These are phyloP conservation scores for Odontamblyopus lacepedii DNA, from an alignment of 2,797 vertebrate genomes.

Conservation along the genomic window DNA sequence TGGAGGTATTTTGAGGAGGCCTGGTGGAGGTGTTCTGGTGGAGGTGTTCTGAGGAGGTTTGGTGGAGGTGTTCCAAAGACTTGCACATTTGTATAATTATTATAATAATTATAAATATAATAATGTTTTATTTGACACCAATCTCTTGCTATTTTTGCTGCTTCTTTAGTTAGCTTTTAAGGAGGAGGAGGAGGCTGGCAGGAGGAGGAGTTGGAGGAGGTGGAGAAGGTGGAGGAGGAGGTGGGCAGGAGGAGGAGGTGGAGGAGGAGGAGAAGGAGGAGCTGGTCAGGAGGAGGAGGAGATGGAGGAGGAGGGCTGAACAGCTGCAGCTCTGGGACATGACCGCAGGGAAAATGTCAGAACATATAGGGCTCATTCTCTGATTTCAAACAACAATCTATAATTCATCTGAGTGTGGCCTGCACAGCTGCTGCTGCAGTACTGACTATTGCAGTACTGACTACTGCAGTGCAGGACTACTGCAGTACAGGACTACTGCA, in stretches of 20 bases:
- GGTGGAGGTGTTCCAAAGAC: no score
- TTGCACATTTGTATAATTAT: no score
- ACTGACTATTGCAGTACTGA: no score
- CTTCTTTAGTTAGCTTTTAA: no score
- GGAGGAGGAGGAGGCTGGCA: not conserved
- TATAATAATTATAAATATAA: no score
- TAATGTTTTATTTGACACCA: no score
- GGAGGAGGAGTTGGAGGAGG: not conserved
- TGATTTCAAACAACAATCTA: constrained; percentile 38
- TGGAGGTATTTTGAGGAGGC: not conserved
- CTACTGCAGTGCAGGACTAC: no score
- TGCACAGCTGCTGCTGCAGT: no score
- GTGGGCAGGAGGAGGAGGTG: constrained; percentile 10
- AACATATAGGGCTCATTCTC: constrained; percentile 51
- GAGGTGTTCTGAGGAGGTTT: not conserved
- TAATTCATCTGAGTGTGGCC: constrained; percentile 39
- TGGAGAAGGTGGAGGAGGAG: no score
- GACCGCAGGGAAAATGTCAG: constrained; percentile 65
- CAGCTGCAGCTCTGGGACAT: constrained; percentile 60
- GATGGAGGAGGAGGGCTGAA: constrained; percentile 25
- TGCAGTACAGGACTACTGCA: no score
- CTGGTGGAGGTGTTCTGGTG: not conserved
- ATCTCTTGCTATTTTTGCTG: no score
- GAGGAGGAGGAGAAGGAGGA: not conserved
- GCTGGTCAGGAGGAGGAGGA: not conserved